Conservation (phyloP, 1,140 invertebrate genomes). For the Eumaeus atala region DNA sequence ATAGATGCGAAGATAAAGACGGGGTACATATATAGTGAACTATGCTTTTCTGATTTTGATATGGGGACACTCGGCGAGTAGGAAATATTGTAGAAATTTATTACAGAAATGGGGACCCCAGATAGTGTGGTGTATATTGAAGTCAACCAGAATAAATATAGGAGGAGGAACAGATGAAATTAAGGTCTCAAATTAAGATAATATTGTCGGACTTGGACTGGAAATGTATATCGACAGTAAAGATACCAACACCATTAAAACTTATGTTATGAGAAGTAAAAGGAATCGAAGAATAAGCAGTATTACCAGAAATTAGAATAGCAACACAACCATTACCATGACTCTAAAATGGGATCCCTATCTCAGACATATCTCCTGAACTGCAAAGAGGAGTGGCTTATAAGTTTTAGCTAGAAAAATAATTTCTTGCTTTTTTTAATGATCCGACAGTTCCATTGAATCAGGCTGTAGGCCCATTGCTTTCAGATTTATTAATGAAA, state of each 20-base stretch:
- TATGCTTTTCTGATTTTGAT: no score
- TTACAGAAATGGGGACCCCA: no score
- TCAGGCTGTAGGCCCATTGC: background rate
- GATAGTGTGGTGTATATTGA: no score
- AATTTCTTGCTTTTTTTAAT: background rate
- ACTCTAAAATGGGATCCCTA: background rate
- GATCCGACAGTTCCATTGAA: slow-evolving; percentile 10
- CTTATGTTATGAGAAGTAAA: background rate
- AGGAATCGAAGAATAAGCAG: background rate
- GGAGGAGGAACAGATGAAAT: background rate
- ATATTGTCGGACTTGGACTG: background rate
- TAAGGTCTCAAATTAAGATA: background rate
- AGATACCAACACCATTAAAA: slow-evolving; percentile 5
- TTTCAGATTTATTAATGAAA: background rate
- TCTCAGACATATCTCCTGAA: slow-evolving; percentile 2
- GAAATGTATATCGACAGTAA: slow-evolving; percentile 2
- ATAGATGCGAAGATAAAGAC: no score
- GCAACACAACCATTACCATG: background rate
- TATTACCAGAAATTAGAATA: slow-evolving; percentile 15
- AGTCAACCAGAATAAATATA: no score
- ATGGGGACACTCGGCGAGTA: no score
- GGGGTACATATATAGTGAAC: no score
- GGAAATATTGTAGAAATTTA: no score
- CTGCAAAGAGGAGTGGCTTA: background rate
- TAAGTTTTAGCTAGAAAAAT: background rate